Evolutionary conservation across 2,888 invertebrate genomes (phyloP), one percentile per base, ranked within the genome.

Genomic region (Cheilosia grossa): DNA sequence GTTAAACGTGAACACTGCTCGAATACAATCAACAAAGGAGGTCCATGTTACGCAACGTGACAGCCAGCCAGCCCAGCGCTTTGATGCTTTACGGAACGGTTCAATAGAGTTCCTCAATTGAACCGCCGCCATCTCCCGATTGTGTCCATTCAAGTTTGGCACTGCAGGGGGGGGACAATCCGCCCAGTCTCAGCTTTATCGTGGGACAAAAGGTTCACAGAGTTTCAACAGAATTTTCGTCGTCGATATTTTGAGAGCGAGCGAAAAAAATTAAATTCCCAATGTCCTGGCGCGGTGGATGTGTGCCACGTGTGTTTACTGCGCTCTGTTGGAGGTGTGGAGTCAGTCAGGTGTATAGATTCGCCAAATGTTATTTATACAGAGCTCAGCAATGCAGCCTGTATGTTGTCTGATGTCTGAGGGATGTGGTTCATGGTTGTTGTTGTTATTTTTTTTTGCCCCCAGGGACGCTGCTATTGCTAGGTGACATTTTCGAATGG

Each of bases 31-130:
- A 56, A 79, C 67, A 82, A 82, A 78, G 78, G 56, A 56, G 79
- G 67, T 82, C 49, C 72, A 73, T 82, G 72, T 73, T 67, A 78
- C 82, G 78, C 82, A 82, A 79, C 79, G 73, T 79, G 82, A 79
- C 82, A 82, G 69, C 72, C 82, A 82, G 69, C 72, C 30, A 30
- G 30, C 30, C 72, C 30, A 30, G 30, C 30, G 54, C 51, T 61
- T 82, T 82, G 78, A 78, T 66, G 56, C 72, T 21, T 15, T 51
- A 51, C 24, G 42, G 61, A 66, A 67, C 82, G 66, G 17, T 17
- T 54, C 54, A 33, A 30, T 54, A 4, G 33, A 54, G 30, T 42
- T 56, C 24, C 59, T 59, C 49, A 66, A 78, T 82, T 78, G 82
- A 78, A 80, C 70, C 27, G 49, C 49, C 19, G 49, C 21, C 49